Percentiles rank a stretch among this genome's conserved stretches.
phyloP scores from a whole-genome alignment of 2,797 vertebrate species.

The Meriones psammophilus region DNA sequence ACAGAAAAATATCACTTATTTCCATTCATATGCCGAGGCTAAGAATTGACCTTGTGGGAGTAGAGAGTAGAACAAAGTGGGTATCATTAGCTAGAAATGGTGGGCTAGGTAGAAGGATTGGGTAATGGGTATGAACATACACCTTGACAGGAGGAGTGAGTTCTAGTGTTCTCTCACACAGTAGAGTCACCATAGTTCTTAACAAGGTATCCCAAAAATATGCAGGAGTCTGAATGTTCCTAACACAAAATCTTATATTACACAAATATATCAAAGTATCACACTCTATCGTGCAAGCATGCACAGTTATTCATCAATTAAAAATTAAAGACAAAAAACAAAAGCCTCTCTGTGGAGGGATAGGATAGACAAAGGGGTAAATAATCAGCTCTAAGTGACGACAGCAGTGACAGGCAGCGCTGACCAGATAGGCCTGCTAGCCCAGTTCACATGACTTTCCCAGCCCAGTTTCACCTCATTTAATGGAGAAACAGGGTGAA shows the following conservation, averaged over 20 bases:
- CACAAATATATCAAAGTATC: background rate
- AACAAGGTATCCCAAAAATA: background rate
- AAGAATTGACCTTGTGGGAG: background rate
- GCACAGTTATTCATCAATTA: background rate
- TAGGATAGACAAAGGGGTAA: background rate
- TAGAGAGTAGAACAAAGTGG: background rate
- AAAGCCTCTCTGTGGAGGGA: background rate
- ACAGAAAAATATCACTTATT: background rate
- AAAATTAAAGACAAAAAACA: background rate
- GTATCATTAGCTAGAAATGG: background rate
- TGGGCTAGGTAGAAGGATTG: background rate
- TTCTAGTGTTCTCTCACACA: background rate
- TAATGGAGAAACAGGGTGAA: background rate
- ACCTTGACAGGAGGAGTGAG: background rate
- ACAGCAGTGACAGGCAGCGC: background rate
- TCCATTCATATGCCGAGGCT: background rate
- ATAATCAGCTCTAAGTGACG: background rate
- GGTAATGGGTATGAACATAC: background rate
- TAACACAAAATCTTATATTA: background rate
- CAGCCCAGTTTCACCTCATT: background rate
- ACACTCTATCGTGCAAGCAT: background rate
- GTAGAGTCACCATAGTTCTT: background rate
- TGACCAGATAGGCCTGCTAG: background rate
- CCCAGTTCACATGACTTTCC: background rate
- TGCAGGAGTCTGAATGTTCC: background rate